Base-by-base conservation (phyloP, 2,797 vertebrate genomes). In the Syndactyla subalaris region DNA sequence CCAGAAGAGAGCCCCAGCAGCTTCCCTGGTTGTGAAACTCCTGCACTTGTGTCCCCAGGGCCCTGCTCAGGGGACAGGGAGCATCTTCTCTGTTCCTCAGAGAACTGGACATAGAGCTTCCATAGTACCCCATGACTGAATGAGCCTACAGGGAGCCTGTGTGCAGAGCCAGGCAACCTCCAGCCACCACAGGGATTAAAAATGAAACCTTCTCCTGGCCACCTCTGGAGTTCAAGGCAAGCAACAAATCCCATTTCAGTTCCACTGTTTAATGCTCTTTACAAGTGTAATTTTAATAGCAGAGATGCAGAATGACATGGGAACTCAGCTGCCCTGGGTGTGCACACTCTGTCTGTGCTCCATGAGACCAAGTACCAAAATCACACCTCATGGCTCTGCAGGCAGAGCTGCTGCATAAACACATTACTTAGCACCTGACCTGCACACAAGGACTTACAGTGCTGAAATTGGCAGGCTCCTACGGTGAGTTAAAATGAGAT, bases 401-500 rank as follows among this genome's bases (percentile, higher is more conserved):
- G 68, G 75, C 72, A 70, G 66, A 2, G 58, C 14, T 88, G 51
- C 87, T 55, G 62, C 48, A 49, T 0, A 21, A 88, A 83, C 46
- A 92, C 43, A 81, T 66, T 78, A 43, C 93, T 48, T 21, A 91
- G 86, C 75, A 79, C 45, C 83, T 81, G 91, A 95, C 54, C 68
- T 26, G 89, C 75, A 68, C 65, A 34, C 51, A 71, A 49, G 90
- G 79, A 38, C 52, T 80, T 68, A 83, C n/a, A 48, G 73, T 72
- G 85, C 85, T 76, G 52, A 92, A 95, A 84, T 10, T 90, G 95
- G 91, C 95, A 90, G 92, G 63, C 52, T 95, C 45, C 77, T 78
- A 39, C 10, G 0, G 4, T 5, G 55, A 90, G 55, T 59, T 90
- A 73, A 81, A 95, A 84, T 32, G 92, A 94, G 93, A 93, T 95